Evolutionary conservation across 2,888 invertebrate genomes (phyloP), one percentile per base, ranked within the genome.

Genomic region (Leptogaster cylindrica): DNA sequence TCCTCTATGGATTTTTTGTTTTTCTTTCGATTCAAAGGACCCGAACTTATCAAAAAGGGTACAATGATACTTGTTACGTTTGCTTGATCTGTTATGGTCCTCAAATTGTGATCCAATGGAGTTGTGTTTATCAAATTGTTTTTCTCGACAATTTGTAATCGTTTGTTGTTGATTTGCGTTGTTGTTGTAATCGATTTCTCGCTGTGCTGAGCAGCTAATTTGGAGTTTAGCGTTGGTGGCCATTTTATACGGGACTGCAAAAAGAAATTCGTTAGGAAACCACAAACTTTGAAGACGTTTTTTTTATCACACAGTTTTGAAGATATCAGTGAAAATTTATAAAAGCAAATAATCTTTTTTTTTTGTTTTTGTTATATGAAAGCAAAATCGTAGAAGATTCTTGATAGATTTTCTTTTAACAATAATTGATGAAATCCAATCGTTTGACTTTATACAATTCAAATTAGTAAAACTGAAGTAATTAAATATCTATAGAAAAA

Each of bases 31-130:
- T 12, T 25, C 14, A 36, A 50, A 16, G 36, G 36, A 25, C 25
- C 50, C 14, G 33, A 18, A 36, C 51, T 65, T 65, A 36, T 16
- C 50, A 65, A 65, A 65, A 65, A 65, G 65, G 65, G 65, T 27
- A 65, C 65, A 51, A 61, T 61, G 27, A 61, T 27, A 44, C 61
- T 25, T 12, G 61, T 61, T 61, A 18, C 28, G 10, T 27, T 39
- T 64, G 64, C n/a, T 46, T 39, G 31, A 41, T 61, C 44, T 16
- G 61, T 61, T 8, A 61, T 23, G 28, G 44, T 41, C 27, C 44
- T 27, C 16, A 61, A 25, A 23, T 61, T 23, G 6, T 44, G 61
- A 7, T n/a, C n/a, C n/a, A n/a, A n/a, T n/a, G n/a, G n/a, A n/a
- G n/a, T n/a, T n/a, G n/a, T n/a, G n/a, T n/a, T n/a, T n/a, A n/a